Conservation (phyloP, 2,113 vertebrate genomes). For the Hemichromis elongatus region DNA sequence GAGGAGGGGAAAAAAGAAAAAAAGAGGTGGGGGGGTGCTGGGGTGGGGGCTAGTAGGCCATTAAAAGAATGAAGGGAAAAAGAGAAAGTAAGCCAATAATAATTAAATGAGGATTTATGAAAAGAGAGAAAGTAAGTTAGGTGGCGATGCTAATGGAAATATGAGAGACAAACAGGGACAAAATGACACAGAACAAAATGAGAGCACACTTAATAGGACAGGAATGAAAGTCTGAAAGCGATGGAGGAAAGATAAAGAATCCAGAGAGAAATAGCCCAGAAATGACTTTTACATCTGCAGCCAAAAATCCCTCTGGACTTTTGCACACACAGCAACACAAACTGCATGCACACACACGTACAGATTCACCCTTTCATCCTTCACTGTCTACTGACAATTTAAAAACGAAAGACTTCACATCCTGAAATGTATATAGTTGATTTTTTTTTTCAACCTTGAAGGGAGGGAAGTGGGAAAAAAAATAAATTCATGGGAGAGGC, state of each 20-base stretch:
- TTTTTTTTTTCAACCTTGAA: background rate
- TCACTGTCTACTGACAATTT: background rate
- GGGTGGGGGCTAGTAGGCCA: background rate
- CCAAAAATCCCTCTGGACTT: slow-evolving; percentile 48
- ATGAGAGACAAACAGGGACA: background rate
- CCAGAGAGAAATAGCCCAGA: slow-evolving; percentile 11
- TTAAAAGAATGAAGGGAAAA: slow-evolving; percentile 6
- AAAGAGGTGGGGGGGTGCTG: background rate
- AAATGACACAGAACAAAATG: background rate
- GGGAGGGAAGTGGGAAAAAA: slow-evolving; percentile 37
- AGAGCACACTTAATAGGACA: background rate
- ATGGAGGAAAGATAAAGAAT: background rate
- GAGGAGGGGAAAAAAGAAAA: background rate
- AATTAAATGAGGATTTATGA: background rate
- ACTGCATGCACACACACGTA: background rate
- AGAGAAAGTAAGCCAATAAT: background rate
- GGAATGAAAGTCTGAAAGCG: background rate
- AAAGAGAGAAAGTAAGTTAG: background rate
- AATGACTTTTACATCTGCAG: slow-evolving; percentile 70
- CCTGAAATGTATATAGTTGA: slow-evolving; percentile 20
- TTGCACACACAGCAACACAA: background rate
- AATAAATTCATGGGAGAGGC: slow-evolving; percentile 33
- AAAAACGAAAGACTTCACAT: slow-evolving; percentile 38
- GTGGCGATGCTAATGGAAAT: background rate
- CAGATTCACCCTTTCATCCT: background rate